Base-by-base conservation (phyloP, 2,797 vertebrate genomes). In the Sebastes oblongus region DNA sequence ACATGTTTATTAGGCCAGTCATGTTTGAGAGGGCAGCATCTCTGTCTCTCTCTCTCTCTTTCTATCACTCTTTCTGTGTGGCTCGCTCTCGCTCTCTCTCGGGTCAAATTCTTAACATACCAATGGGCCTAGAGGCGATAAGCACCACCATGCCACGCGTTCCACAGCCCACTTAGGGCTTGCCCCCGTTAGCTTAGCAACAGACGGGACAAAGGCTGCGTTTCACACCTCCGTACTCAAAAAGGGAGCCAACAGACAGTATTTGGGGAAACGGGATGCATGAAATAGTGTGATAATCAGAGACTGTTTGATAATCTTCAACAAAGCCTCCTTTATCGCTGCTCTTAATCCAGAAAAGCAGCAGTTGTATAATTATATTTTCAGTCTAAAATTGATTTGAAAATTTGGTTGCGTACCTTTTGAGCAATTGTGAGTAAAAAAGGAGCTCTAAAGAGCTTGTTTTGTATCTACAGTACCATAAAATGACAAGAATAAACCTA, bases 91-190 rank as follows among this genome's bases (percentile, higher is more conserved):
- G 7, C 16, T 1, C 84, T 74, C 69, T 89, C 83, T 59, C 72
- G 78, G 92, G 92, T 94, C 93, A 93, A 89, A 94, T 95, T 94
- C 93, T 87, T 91, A 66, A 83, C 92, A 94, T 94, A 87, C 90
- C 91, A 75, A 50, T 69, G 24, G 84, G 86, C 88, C 91, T 78
- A 72, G 89, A 89, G 92, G 93, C 88, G 88, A 93, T 94, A 92
- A 93, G 92, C 91, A 84, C 84, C 86, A 58, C 86, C 87, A 81
- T 91, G 94, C 91, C 94, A 93, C 79, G 25, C 92, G 92, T 94
- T 94, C 91, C 93, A 91, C 86, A 87, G 91, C 91, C 92, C 91
- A 91, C 91, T 93, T 89, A 82, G 90, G 81, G 81, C 89, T 91
- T 82, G 87, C 85, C 91, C 92, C 89, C 67, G 34, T 89, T 90